These are phyloP conservation scores for Eurypyga helias DNA, from an alignment of 2,113 vertebrate species.

Conservation along the genomic window DNA sequence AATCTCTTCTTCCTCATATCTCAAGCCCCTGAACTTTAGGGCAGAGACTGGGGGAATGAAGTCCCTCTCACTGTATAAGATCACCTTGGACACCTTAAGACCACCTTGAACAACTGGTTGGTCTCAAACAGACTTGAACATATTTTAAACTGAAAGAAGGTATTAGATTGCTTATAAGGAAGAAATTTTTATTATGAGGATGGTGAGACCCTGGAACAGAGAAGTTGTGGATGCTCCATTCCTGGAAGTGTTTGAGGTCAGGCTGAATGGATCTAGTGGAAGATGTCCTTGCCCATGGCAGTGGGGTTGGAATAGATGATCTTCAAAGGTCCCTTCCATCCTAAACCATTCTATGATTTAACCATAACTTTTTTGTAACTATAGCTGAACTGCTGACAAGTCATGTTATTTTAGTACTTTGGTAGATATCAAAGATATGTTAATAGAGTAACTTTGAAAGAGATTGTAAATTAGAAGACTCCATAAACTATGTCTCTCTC, in stretches of 20 bases:
- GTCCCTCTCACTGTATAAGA: neutral
- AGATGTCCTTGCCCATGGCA: neutral
- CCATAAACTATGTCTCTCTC: neutral
- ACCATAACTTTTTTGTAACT: neutral
- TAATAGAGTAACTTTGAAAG: neutral
- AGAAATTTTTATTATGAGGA: neutral
- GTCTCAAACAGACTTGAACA: neutral
- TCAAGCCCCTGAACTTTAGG: neutral
- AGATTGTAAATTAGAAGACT: neutral
- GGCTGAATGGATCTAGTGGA: neutral
- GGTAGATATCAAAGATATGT: neutral
- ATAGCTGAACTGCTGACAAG: neutral
- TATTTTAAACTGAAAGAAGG: neutral
- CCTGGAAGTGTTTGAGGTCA: neutral
- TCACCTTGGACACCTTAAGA: neutral
- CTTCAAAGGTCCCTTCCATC: neutral
- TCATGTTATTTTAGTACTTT: neutral
- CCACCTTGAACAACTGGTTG: neutral
- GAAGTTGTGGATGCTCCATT: neutral
- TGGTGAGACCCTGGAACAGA: neutral
- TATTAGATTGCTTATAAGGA: neutral
- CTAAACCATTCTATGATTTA: neutral
- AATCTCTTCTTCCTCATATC: neutral
- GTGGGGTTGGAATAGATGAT: neutral
- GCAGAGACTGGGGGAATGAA: neutral